These are phyloP conservation scores for Sebastolobus alascanus DNA, from an alignment of 2,797 vertebrate genomes.

Conservation along the genomic window DNA sequence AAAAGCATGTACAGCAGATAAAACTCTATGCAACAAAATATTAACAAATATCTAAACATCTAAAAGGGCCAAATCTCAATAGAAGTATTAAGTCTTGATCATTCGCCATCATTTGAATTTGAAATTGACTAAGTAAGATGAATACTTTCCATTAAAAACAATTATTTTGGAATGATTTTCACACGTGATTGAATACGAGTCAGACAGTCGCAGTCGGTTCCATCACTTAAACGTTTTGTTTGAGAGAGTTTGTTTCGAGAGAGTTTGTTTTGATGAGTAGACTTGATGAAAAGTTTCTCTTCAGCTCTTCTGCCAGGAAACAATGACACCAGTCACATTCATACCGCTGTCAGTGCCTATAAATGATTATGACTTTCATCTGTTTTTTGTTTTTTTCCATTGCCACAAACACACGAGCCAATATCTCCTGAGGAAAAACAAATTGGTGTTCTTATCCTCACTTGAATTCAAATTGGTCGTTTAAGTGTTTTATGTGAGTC, in stretches of 20 bases:
- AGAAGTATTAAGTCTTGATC: background rate
- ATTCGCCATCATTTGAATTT: conserved; percentile 1
- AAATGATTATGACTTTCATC: conserved; percentile 34
- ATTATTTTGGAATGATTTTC: conserved; percentile 11
- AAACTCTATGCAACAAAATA: background rate
- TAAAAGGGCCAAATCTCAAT: background rate
- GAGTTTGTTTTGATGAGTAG: conserved; percentile 10
- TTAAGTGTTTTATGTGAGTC: background rate
- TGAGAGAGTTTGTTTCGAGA: conserved; percentile 24
- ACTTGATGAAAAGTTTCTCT: conserved; percentile 2
- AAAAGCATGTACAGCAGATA: background rate
- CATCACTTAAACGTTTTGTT: conserved; percentile 22
- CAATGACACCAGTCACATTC: conserved; percentile 14
- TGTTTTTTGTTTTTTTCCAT: background rate
- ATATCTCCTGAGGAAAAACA: background rate
- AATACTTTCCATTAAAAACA: conserved; percentile 27
- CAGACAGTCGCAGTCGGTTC: conserved; percentile 16
- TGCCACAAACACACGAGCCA: background rate
- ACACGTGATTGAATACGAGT: conserved; percentile 25
- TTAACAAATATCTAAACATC: background rate
- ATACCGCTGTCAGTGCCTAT: conserved; percentile 14
- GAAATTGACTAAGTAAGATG: conserved; percentile 6
- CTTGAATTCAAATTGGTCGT: background rate
- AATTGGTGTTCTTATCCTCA: background rate
- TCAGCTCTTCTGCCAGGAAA: conserved; percentile 44